These are phyloP conservation scores for Carabus problematicus DNA, from an alignment of 2,888 invertebrate species.

Conservation along the genomic window DNA sequence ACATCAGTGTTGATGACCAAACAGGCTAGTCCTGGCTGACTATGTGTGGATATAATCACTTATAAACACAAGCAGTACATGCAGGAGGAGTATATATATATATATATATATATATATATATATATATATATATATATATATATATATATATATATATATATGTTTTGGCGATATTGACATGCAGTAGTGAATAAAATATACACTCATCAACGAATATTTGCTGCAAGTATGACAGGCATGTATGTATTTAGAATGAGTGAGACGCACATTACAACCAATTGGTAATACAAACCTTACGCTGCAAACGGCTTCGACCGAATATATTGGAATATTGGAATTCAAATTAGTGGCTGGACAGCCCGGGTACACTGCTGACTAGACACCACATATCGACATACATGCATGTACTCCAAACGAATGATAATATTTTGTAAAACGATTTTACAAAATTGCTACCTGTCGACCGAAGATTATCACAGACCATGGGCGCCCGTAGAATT, in stretches of 20 bases:
- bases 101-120: conserved; percentile 4
- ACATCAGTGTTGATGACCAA: too few species aligned
- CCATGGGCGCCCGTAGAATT: too few species aligned
- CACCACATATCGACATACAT: not conserved
- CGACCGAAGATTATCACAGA: too few species aligned
- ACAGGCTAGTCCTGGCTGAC: too few species aligned
- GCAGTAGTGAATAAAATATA: too few species aligned
- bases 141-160: conserved; percentile 2
- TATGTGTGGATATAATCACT: not conserved
- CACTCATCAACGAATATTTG: too few species aligned
- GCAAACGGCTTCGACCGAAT: conserved; percentile 8
- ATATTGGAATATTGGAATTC: conserved; percentile 25
- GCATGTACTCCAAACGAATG: too few species aligned
- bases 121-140: conserved; percentile 4
- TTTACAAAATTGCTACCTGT: too few species aligned
- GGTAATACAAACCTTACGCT: not conserved
- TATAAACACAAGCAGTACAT: not conserved
- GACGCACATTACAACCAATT: too few species aligned
- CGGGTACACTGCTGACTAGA: not conserved
- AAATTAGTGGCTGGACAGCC: conserved; percentile 18
- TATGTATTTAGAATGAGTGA: not conserved
- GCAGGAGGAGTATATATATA: not conserved
- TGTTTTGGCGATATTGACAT: too few species aligned
- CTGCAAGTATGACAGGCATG: not conserved
- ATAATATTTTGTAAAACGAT: too few species aligned